Evolutionary conservation across 2,888 invertebrate genomes (phyloP).

Genomic region (Elegia similella): DNA sequence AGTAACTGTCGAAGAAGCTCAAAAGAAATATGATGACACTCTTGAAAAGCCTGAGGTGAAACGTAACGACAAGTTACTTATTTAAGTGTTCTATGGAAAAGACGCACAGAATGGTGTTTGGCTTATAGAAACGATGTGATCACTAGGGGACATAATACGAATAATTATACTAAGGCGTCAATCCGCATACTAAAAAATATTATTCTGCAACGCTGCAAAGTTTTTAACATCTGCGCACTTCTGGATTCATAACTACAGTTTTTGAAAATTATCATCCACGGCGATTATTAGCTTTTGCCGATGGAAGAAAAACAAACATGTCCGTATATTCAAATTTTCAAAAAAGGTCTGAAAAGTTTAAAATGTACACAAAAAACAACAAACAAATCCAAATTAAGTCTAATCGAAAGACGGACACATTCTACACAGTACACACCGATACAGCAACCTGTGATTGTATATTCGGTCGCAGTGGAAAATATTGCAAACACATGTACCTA

Average conservation of each 20-base stretch:
- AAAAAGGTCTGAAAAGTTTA: constrained; percentile 4
- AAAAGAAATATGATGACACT: constrained; percentile 20
- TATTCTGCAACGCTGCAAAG: constrained; percentile 24
- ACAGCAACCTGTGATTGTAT: constrained; percentile 13
- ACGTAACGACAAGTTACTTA: constrained; percentile 6
- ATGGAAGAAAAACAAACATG: constrained; percentile 15
- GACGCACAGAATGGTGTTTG: constrained; percentile 20
- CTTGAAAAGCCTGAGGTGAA: not conserved
- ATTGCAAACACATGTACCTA: constrained; percentile 9
- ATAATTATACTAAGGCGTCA: constrained; percentile 22
- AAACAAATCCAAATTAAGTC: constrained; percentile 6
- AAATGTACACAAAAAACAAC: constrained; percentile 7
- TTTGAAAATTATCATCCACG: constrained; percentile 22
- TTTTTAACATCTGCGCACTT: constrained; percentile 23
- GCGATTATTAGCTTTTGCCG: constrained; percentile 17
- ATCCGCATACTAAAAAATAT: constrained; percentile 23
- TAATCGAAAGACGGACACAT: constrained; percentile 7
- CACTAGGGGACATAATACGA: constrained; percentile 21
- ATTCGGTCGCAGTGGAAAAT: constrained; percentile 5
- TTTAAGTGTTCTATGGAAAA: constrained; percentile 19
- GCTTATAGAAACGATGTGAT: constrained; percentile 18
- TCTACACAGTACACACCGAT: constrained; percentile 8
- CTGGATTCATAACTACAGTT: constrained; percentile 20
- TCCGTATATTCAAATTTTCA: constrained; percentile 4
- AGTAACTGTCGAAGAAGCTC: constrained; percentile 22